Evolutionary conservation across 2,113 vertebrate species (phyloP), one percentile per base, ranked within the genome.

Genomic region (Ariopsis seemanni): DNA sequence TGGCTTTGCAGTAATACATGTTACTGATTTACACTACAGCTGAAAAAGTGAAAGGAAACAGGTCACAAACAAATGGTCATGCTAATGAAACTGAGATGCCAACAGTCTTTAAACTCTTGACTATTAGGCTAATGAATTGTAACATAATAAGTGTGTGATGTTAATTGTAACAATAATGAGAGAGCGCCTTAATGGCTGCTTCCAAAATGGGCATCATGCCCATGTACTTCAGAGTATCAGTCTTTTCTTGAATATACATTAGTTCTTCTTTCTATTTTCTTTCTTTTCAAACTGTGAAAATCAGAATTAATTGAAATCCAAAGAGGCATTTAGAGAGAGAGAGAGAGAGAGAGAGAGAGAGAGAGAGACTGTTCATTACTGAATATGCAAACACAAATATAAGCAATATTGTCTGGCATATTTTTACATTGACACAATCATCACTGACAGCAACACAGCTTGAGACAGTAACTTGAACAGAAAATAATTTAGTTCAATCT

Each of bases 71-170:
- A 90, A 90, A 86, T 52, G 82, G 65, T 80, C 81, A 75, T 65
- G 18, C 71, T 82, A 88, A 67, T 86, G 80, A 80, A 86, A 10
- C 10, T 12, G 50, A 85, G 60, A 85, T 65, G 79, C 75, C 50
- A n/a, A 65, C 5, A 89, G 74, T 53, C 72, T 86, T 90, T 84
- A 83, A 80, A 89, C 55, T 34, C 57, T n/a, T 42, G 25, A 85
- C 83, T 86, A 67, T 88, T 86, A 85, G 62, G 63, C 63, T 80
- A 85, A 86, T 90, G 89, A 88, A 88, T 90, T 86, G 81, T 82
- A 71, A 84, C 89, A 80, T 86, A 88, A 88, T 88, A 60, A 60
- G 87, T 67, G 63, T 78, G 86, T 84, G 83, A 84, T 69, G 52
- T 71, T 84, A 86, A 88, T 88, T 88, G 78, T 60, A 82, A 63